Percentiles rank a stretch among this genome's conserved stretches.
Conservation (phyloP, 2,888 invertebrate species). For the Octodonta nipae region DNA sequence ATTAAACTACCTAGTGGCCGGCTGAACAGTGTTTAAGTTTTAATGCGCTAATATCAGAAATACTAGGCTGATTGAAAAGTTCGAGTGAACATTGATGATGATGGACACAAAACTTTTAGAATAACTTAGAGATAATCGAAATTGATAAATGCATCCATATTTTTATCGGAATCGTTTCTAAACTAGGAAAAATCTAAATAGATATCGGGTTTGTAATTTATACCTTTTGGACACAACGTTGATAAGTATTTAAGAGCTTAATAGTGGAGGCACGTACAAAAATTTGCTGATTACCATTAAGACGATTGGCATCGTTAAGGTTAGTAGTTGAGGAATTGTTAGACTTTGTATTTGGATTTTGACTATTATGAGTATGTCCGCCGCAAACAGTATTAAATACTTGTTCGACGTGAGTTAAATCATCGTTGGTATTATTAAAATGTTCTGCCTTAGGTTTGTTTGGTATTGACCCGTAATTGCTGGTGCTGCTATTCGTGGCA, state of each 20-base stretch:
- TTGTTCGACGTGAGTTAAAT: conserved; percentile 28
- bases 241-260: conserved; percentile 53
- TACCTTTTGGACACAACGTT: conserved; percentile 52
- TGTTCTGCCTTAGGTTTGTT: conserved; percentile 33
- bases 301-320: conserved; percentile 24
- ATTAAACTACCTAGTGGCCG: too few relatives aligned
- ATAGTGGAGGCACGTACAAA: conserved; percentile 54
- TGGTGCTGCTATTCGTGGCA: conserved; percentile 41
- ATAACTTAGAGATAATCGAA: too few relatives aligned
- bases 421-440: conserved; percentile 20
- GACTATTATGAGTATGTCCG: conserved; percentile 5
- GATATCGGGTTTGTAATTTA: too few relatives aligned
- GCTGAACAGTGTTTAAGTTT: too few relatives aligned
- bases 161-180: too few relatives aligned
- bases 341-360: conserved; percentile 12
- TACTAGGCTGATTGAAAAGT: too few relatives aligned
- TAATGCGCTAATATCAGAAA: too few relatives aligned
- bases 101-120: too few relatives aligned
- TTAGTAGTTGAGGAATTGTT: conserved; percentile 30
- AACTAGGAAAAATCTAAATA: too few relatives aligned
- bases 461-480: conserved; percentile 22
- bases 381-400: conserved; percentile 12
- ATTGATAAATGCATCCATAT: too few relatives aligned
- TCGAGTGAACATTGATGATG: too few relatives aligned
- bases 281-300: conserved; percentile 36